These are phyloP conservation scores for Dicroscelio sp. DNA, from an alignment of 2,888 invertebrate species.

Conservation along the genomic window DNA sequence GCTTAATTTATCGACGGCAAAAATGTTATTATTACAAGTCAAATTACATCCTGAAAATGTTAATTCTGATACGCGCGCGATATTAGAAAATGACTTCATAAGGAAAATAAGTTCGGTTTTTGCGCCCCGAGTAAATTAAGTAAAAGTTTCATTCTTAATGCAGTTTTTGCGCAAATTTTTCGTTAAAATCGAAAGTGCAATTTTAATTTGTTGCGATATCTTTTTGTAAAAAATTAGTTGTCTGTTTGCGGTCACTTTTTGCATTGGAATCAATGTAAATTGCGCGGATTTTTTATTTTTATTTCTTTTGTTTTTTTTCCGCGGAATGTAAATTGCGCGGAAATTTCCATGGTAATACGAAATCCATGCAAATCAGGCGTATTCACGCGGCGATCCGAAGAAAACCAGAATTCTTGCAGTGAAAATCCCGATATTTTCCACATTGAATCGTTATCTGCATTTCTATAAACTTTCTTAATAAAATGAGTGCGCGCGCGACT, in stretches of 20 bases:
- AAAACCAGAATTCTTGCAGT: slow-evolving; percentile 20
- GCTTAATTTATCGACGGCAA: slow-evolving; percentile 47
- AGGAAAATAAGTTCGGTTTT: slow-evolving; percentile 15
- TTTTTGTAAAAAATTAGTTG: too few relatives aligned
- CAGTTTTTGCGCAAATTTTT: slow-evolving; percentile 5
- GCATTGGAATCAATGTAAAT: too few relatives aligned
- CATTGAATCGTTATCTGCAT: slow-evolving; percentile 32
- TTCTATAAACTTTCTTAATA: slow-evolving; percentile 56
- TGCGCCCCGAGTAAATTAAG: background rate
- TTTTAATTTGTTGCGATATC: too few relatives aligned
- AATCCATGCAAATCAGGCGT: slow-evolving; percentile 2
- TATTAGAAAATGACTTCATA: slow-evolving; percentile 66
- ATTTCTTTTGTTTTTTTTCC: slow-evolving; percentile 3
- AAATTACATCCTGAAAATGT: slow-evolving; percentile 57
- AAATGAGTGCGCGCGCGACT: slow-evolving; percentile 7
- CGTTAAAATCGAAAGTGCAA: too few relatives aligned
- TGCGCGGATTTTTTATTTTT: too few relatives aligned
- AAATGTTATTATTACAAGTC: slow-evolving; percentile 47
- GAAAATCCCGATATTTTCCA: slow-evolving; percentile 45
- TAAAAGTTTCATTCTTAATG: slow-evolving; percentile 33
- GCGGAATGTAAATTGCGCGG: background rate
- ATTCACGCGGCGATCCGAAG: background rate
- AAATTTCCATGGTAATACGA: background rate
- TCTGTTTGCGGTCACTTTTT: too few relatives aligned
- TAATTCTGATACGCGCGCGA: slow-evolving; percentile 27